These are phyloP conservation scores for Dolomedes plantarius DNA, from an alignment of 2,888 invertebrate genomes.

Conservation along the genomic window DNA sequence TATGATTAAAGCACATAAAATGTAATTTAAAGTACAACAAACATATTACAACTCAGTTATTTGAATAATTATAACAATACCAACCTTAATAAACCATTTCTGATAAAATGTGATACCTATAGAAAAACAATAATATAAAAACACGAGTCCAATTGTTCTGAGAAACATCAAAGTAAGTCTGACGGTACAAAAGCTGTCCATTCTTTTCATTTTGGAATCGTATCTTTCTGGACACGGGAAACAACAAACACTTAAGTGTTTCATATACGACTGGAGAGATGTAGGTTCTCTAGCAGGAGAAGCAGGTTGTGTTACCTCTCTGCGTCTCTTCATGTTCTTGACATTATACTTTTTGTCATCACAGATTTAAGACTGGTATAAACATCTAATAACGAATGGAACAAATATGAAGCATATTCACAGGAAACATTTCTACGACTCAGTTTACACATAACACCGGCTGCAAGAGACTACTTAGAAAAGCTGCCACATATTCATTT, in stretches of 20 bases:
- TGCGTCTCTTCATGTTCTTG: constrained; percentile 63
- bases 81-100: constrained; percentile 90
- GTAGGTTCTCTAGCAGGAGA: constrained; percentile 29
- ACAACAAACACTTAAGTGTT: constrained; percentile 57
- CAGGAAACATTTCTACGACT: neutral
- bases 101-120: constrained; percentile 98
- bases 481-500: constrained; percentile 4
- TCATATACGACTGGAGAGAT: constrained; percentile 57
- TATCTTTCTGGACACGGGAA: constrained; percentile 39
- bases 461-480: neutral
- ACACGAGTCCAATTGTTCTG: constrained; percentile 80
- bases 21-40: no score
- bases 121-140: constrained; percentile 91
- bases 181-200: constrained; percentile 61
- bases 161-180: constrained; percentile 50
- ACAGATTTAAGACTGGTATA: neutral
- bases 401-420: neutral
- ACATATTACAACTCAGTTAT: no score
- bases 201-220: constrained; percentile 63
- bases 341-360: constrained; percentile 4
- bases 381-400: neutral
- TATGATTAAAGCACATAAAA: no score
- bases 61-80: constrained; percentile 56
- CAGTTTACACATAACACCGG: neutral
- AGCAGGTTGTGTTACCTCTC: constrained; percentile 34